Base-by-base conservation (phyloP, 1,140 invertebrate species). In the Pogonus chalceus region DNA sequence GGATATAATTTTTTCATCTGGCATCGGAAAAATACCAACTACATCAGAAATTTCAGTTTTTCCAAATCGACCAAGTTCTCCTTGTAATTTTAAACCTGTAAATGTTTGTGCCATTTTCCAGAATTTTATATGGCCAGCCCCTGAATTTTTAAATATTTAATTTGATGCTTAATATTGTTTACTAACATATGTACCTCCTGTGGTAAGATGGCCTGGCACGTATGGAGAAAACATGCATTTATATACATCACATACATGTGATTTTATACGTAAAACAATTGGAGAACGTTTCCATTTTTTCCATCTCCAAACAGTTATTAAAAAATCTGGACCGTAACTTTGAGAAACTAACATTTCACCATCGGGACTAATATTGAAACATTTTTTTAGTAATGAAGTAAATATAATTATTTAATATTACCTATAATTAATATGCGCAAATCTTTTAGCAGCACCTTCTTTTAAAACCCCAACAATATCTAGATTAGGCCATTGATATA, bases 41-140 rank as follows among this genome's bases (percentile, higher is more conserved):
- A 94, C 88, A 67, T 93, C 88, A 37, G 87, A 90, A 56, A 92
- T 89, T 69, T 92, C 88, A 14, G 88, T 93, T 72, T 88, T 89
- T 1, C 89, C 90, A 74, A 94, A 96, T 65, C 86, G 78, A 2
- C 91, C 91, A 18, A 90, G 65, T 63, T 86, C 79, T 2, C 89
- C 89, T 71, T 92, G 83, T 1, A 96, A 71, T 68, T 96, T 96
- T 0, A 94, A 68, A 1, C 91, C 91, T 0, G 91, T 94, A 64
- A 93, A 94, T 0, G 92, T 93, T 58, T 80, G 65, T 0, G 83
- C 83, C 82, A 94, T 92, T 77, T 90, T 93, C 92, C 92, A 95
- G 73, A 92, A 92, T 74, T 89, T 90, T 52, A 95, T 90, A 66
- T 94, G 91, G 16, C 79, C 81, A 0, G 68, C 73, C 51, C 79